These are phyloP conservation scores for Poecilia latipinna DNA, from an alignment of 2,113 vertebrate species.

Conservation along the genomic window DNA sequence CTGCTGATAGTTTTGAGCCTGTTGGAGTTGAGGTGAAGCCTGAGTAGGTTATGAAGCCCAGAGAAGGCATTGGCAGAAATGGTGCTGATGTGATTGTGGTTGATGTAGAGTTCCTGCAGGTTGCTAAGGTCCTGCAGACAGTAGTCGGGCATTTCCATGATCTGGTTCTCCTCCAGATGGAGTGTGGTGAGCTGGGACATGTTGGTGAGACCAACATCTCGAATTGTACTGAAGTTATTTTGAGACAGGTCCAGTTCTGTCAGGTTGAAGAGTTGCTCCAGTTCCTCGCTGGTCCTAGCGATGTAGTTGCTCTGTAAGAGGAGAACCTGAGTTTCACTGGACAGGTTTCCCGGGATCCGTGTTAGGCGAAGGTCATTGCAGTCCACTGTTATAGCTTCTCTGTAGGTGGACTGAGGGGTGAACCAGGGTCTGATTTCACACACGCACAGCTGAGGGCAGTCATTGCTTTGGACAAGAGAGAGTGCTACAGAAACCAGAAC, in stretches of 20 bases:
- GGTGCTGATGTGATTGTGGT: slow-evolving; percentile 96
- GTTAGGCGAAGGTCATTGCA: slow-evolving; percentile 97
- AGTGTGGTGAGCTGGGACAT: slow-evolving; percentile 95
- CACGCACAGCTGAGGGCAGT: slow-evolving; percentile 96
- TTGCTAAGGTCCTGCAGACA: slow-evolving; percentile 93
- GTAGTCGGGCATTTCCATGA: slow-evolving; percentile 91
- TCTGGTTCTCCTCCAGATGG: slow-evolving; percentile 97
- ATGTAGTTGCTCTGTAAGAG: slow-evolving; percentile 98
- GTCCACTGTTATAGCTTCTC: slow-evolving; percentile 96
- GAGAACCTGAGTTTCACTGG: slow-evolving; percentile 96
- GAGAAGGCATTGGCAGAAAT: slow-evolving; percentile 93
- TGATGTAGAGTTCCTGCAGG: slow-evolving; percentile 97
- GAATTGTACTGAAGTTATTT: slow-evolving; percentile 94
- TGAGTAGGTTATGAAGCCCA: slow-evolving; percentile 89
- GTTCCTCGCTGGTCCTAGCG: slow-evolving; percentile 88
- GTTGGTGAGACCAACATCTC: slow-evolving; percentile 91
- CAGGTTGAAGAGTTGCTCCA: slow-evolving; percentile 94
- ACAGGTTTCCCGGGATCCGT: slow-evolving; percentile 93
- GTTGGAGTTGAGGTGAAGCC: slow-evolving; percentile 97
- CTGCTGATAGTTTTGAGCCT: slow-evolving; percentile 90
- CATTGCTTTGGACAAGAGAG: slow-evolving; percentile 82
- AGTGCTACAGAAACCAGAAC: slow-evolving; percentile 78
- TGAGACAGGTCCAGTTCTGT: slow-evolving; percentile 97
- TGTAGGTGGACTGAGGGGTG: slow-evolving; percentile 96
- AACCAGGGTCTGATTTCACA: slow-evolving; percentile 98